Conservation (phyloP, 1,140 invertebrate species). For the Papilio dardanus region DNA sequence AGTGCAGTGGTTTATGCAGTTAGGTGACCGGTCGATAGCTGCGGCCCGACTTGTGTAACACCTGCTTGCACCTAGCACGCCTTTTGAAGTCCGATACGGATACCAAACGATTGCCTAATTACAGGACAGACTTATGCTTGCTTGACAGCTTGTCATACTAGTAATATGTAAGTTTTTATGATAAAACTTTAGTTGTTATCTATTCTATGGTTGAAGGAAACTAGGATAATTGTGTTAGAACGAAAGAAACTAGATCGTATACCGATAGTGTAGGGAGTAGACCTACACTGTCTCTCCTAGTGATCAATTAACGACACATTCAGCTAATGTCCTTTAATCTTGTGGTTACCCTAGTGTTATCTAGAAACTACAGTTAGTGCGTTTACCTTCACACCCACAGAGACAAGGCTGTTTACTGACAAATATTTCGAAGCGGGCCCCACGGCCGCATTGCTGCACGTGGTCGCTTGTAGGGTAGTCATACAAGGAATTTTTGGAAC, state of each 20-base stretch:
- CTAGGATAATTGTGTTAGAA: neutral
- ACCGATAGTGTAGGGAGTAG: no score
- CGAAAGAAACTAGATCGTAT: neutral
- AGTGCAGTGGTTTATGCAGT: conserved; percentile 56
- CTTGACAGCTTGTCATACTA: no score
- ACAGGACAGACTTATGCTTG: neutral
- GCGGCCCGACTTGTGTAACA: conserved; percentile 65
- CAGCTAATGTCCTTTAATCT: neutral
- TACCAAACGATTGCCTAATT: neutral
- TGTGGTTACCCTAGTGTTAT: conserved; percentile 28
- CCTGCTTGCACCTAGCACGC: conserved; percentile 55
- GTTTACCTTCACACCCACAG: conserved; percentile 55
- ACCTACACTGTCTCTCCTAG: neutral
- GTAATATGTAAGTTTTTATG: no score
- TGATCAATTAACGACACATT: neutral
- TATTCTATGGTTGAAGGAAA: neutral
- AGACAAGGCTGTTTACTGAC: conserved; percentile 57
- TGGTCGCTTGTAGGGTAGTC: conserved; percentile 24
- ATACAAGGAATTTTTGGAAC: conserved; percentile 30
- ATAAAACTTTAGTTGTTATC: no score
- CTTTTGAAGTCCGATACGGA: conserved; percentile 53
- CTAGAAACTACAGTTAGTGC: conserved; percentile 50
- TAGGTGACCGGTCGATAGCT: conserved; percentile 62
- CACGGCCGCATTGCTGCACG: conserved; percentile 28
- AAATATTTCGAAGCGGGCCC: conserved; percentile 51